Evolutionary conservation across 2,797 vertebrate species (phyloP), one percentile per base, ranked within the genome.

Genomic region (Semotilus atromaculatus): DNA sequence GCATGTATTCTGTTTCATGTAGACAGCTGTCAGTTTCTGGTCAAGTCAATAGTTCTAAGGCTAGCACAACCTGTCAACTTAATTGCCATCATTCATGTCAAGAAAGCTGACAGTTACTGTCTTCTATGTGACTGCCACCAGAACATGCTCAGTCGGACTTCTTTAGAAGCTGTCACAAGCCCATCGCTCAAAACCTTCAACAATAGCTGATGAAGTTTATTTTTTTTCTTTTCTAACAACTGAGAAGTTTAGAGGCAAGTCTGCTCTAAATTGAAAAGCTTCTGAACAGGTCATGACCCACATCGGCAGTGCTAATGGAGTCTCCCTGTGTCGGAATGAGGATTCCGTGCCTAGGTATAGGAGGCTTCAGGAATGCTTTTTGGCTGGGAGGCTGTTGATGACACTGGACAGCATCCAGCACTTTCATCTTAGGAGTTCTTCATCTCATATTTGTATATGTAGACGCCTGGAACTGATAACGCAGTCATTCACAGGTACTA

Each of bases 401-500:
- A 86, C 66, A 85, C 72, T 86, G 68, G 83, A 78, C 14, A 71
- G 34, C 67, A 45, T 85, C 81, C 81, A 85, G 58, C 31, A n/a
- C 75, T 85, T 83, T 89, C 72, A 89, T 86, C 83, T 86, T 74
- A 85, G 64, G 31, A 40, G 62, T 72, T 78, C 80, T 86, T 85
- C 85, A 81, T 79, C 83, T 83, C 77, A 66, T 70, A 86, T 86
- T 82, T 88, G 70, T 84, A 55, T 89, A 87, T 81, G 83, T 85
- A 71, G 67, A 74, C 67, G 84, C 58, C 82, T 80, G 76, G 58
- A 72, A 84, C 91, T 91, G 13, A 92, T 92, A 78, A 74, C 67
- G 0, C 31, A 87, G 86, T 74, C 86, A 90, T 88, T 90, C 86
- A 88, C 75, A 75, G 85, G 86, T 91, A 85, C 87, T 90, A 82